Evolutionary conservation across 1,140 invertebrate genomes (phyloP), one percentile per base, ranked within the genome.

Genomic region (Pararge aegeria): DNA sequence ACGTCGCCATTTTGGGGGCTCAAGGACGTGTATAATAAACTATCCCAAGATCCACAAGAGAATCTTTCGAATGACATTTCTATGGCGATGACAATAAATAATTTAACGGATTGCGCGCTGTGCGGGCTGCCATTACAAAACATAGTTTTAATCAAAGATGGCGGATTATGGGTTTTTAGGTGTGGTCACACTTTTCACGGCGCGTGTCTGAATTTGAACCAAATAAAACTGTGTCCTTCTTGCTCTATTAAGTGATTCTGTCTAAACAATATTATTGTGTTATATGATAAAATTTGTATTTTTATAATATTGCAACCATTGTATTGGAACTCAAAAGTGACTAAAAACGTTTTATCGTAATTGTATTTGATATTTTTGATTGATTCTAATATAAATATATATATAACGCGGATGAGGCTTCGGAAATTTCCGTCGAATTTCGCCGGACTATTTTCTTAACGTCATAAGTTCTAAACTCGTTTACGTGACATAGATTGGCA

Each of bases 131-230:
- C 88, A 51, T 73, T 91, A 38, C 75, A 83, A 55, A 90, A 90
- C 68, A 77, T 80, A 16, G 74, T 90, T 19, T 56, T 90, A 48
- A 82, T 91, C 12, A 72, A 85, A 75, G 88, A 91, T 79, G 88
- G 86, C 66, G 87, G 90, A 4, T 44, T 91, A 4, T 91, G 89
- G 90, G 83, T 86, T 20, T 91, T 90, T 68, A 85, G 84, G 57
- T 91, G 90, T 66, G 88, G 90, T 29, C 87, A 91, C 61, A 83
- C 75, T 57, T 90, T 88, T 66, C 89, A 90, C 30, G 89, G 87
- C 0, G 75, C 86, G 0, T 91, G 90, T 67, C 78, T 91, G 42
- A 78, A 81, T 62, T 74, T 90, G 37, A 87, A 89, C 61, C 83
- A 86, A 75, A 70, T 91, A n/a, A 90, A 86, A 68, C 53, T 91